Evolutionary conservation across 2,797 vertebrate genomes (phyloP), one percentile per base, ranked within the genome.

Genomic region (Fistularia tabacaria): DNA sequence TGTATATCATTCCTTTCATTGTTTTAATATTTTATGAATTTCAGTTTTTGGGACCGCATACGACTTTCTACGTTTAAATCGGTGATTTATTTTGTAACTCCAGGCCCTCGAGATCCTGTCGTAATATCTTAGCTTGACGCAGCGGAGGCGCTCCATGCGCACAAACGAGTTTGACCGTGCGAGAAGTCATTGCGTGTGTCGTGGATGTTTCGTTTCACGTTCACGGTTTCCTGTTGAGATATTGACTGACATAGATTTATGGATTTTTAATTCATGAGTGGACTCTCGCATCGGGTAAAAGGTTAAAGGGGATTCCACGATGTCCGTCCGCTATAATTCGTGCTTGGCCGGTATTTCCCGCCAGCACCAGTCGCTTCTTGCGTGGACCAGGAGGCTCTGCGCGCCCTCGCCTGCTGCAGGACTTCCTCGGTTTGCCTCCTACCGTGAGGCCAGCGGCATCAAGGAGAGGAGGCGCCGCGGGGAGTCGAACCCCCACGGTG

Each of bases 371-470:
- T 0, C 76, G 46, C 46, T 74, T 0, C 39, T 46, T 14, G 12
- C 8, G 3, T 55, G 47, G 45, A 57, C 25, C 0, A 60, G 60
- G 11, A 40, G 55, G 38, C 3, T 64, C 3, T 14, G 48, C 3
- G 14, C 9, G 7, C 7, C n/a, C 10, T 44, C 1, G 9, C 46
- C 62, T 14, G 0, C 52, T 25, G 25, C 25, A 25, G 9, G 39
- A 66, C 58, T 71, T 57, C 66, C 25, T 25, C 54, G 47, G 56
- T 65, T 64, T 62, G 69, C 82, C 38, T 78, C 60, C 52, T 87
- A 91, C 77, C 82, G 81, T 59, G 78, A 66, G 71, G 76, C 85
- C 68, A 62, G 57, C 15, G 55, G 74, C 41, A 52, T 52, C 38
- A 62, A 54, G 0, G 45, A 39, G 41, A 82, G 49, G 66, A 74